Evolutionary conservation across 2,113 vertebrate species (phyloP), one percentile per base, ranked within the genome.

Genomic region (Corythornis cristatus): DNA sequence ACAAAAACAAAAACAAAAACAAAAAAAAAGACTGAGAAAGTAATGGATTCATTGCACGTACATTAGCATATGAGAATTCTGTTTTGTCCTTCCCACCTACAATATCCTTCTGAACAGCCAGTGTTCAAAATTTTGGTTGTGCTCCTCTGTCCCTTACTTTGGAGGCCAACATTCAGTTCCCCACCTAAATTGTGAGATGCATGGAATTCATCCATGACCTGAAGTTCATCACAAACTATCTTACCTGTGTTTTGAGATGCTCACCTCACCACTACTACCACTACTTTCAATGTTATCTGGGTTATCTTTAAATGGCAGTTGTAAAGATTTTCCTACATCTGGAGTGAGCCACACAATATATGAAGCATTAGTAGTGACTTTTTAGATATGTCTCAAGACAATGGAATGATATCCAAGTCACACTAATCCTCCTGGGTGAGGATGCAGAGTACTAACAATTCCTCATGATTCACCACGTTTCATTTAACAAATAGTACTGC

Each of bases 51-150:
- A 50, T 13, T 71, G 80, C 8, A 89, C 37, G 51, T 6, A 80
- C 1, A 25, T 13, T 14, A 57, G 9, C 23, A 57, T 9, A 48
- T 0, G 3, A 18, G 19, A 82, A 56, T 9, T 43, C 25, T 8
- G 3, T 15, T 86, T 51, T 37, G n/a, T 66, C 26, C 35, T 66
- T 12, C 28, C 8, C 23, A 67, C 3, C 35, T 37, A 57, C 11
- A 46, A 40, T 16, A 83, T 25, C 23, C 15, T 57, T 57, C n/a
- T 50, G 9, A 92, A 54, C 8, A 65, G 8, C 26, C 15, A 25
- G 26, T 11, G 7, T n/a, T 54, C 28, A 28, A 35, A 82, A 43
- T 56, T 53, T 42, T 23, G 45, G n/a, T 3, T 37, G 64, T 54
- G 22, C 14, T 60, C 7, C 1, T 7, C 25, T 57, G 16, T 13